phyloP scores from a whole-genome alignment of 2,888 invertebrate genomes.

The Arenicola marina region DNA sequence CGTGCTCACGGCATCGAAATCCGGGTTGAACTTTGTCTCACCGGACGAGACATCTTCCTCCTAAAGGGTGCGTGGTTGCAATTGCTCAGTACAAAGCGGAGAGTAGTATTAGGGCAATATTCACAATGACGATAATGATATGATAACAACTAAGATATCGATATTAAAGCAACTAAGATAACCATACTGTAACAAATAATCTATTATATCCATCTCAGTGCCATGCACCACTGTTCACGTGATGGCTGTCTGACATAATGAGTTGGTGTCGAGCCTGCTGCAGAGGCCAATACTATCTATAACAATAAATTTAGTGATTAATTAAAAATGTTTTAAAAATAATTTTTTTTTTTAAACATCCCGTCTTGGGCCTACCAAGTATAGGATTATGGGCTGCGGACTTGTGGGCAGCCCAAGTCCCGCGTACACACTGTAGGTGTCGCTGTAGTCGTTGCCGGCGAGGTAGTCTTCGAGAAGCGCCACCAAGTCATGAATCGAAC shows the following conservation, averaged over 20 bases:
- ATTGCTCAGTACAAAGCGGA: too few species aligned
- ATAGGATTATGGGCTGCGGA: slow-evolving; percentile 48
- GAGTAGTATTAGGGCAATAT: too few species aligned
- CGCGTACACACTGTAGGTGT: slow-evolving; percentile 49
- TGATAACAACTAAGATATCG: too few species aligned
- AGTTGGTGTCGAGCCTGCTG: too few species aligned
- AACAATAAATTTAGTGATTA: not conserved
- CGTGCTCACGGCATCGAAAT: slow-evolving; percentile 44
- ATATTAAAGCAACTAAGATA: too few species aligned
- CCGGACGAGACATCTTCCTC: slow-evolving; percentile 43
- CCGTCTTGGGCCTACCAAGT: slow-evolving; percentile 46
- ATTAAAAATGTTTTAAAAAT: not conserved
- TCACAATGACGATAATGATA: too few species aligned
- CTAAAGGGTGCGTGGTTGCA: slow-evolving; percentile 23
- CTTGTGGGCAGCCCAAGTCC: slow-evolving; percentile 49
- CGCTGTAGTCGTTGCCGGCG: slow-evolving; percentile 55
- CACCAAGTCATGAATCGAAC: slow-evolving; percentile 56
- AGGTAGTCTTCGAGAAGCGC: slow-evolving; percentile 51
- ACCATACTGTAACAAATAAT: too few species aligned
- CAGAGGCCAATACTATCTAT: not conserved
- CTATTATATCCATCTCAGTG: too few species aligned
- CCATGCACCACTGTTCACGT: too few species aligned
- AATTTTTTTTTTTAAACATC: too few species aligned
- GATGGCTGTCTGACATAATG: too few species aligned
- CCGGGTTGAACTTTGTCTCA: slow-evolving; percentile 37